These are phyloP conservation scores for Myiagra hebetior DNA, from an alignment of 2,113 vertebrate species.

Conservation along the genomic window DNA sequence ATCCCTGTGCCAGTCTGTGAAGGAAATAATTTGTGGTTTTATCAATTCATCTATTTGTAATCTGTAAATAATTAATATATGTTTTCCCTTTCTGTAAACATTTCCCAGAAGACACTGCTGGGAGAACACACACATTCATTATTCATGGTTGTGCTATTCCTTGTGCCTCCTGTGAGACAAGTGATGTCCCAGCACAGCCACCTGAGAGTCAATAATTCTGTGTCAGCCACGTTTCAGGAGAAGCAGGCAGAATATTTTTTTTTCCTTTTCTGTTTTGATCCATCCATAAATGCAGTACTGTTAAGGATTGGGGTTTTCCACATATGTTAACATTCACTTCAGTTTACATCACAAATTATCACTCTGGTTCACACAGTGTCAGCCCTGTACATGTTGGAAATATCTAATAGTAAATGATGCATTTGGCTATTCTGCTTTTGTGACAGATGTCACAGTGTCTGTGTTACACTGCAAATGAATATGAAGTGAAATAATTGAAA, in stretches of 20 bases:
- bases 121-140: neutral
- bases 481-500: neutral
- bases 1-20: rapidly evolving
- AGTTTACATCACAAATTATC: neutral
- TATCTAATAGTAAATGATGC: neutral
- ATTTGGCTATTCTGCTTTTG: neutral
- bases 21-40: neutral
- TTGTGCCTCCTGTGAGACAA: neutral
- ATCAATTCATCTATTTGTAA: neutral
- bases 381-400: neutral
- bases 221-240: neutral
- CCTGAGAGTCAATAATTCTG: neutral
- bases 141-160: neutral
- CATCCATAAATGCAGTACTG: neutral
- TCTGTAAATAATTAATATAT: neutral
- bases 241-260: neutral
- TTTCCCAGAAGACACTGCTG: neutral
- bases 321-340: neutral
- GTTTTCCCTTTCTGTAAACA: neutral
- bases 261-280: neutral
- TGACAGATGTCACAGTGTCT: neutral
- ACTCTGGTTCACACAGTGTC: neutral
- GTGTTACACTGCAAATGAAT: neutral
- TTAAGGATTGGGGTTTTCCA: neutral
- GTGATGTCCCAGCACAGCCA: neutral